Percentiles rank a stretch among this genome's conserved stretches.
Conservation (phyloP, 1,140 invertebrate species). For the Drosophila guanche region DNA sequence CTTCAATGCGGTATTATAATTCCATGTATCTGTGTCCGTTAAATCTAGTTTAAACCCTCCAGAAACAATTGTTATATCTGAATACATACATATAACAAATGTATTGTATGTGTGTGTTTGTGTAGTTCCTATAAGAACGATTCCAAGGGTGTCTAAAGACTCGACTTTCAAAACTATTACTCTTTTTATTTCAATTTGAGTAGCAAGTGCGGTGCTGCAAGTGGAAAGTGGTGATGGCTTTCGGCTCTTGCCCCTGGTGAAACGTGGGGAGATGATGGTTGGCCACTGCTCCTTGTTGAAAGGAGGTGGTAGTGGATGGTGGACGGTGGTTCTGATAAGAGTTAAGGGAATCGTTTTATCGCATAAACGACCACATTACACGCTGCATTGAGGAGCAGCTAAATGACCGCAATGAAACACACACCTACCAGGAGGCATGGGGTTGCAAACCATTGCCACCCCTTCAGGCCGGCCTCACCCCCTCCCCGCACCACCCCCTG, state of each 20-base stretch:
- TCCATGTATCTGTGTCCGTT: no score
- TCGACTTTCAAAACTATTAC: no score
- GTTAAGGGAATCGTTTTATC: constrained; percentile 50
- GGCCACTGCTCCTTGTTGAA: not conserved
- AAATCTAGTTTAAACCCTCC: no score
- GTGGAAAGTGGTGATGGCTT: no score
- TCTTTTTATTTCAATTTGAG: constrained; percentile 45
- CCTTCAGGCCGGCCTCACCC: no score
- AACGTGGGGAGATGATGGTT: no score
- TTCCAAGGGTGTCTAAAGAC: constrained; percentile 8
- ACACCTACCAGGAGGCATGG: constrained; percentile 46
- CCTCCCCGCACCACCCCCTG: not conserved
- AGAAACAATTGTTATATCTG: no score
- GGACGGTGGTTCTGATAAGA: constrained; percentile 1
- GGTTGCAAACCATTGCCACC: constrained; percentile 16
- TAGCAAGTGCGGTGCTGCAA: not conserved
- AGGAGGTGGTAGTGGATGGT: not conserved
- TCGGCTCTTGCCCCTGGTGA: no score
- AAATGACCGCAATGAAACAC: constrained; percentile 77
- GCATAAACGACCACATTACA: constrained; percentile 77
- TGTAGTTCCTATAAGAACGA: constrained; percentile 9
- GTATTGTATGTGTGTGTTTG: no score
- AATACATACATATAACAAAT: no score
- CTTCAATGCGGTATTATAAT: constrained; percentile 7
- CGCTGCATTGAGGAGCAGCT: constrained; percentile 77